phyloP scores from a whole-genome alignment of 2,888 invertebrate genomes.

The Trachelus tabidus region DNA sequence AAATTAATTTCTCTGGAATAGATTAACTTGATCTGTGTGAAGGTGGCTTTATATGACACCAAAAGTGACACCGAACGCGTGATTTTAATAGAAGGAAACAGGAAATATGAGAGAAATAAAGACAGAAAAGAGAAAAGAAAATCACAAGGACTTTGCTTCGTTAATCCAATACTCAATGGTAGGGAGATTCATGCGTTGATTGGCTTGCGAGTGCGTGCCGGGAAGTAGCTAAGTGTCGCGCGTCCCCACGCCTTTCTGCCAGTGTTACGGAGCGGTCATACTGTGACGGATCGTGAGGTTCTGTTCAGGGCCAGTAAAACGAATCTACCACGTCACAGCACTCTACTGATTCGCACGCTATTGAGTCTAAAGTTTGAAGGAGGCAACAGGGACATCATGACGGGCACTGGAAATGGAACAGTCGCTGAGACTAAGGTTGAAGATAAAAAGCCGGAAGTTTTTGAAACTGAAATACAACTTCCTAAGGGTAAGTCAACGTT shows the following conservation, averaged over 20 bases:
- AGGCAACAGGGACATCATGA: conserved; percentile 14
- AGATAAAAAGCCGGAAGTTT: conserved; percentile 39
- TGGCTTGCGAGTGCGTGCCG: conserved; percentile 47
- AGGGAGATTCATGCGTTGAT: conserved; percentile 33
- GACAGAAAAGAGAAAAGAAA: background rate
- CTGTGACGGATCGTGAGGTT: conserved; percentile 14
- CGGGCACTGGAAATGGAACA: conserved; percentile 49
- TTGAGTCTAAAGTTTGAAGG: background rate
- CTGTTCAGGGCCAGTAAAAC: conserved; percentile 2
- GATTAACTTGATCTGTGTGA: background rate
- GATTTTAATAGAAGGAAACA: background rate
- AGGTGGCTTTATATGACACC: background rate
- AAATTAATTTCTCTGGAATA: background rate
- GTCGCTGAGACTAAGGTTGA: conserved; percentile 41
- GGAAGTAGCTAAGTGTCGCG: conserved; percentile 50
- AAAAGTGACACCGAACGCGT: background rate
- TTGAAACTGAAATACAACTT: conserved; percentile 39
- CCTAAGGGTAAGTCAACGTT: conserved; percentile 41
- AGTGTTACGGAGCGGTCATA: conserved; percentile 45
- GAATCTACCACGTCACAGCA: conserved; percentile 5
- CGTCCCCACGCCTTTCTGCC: conserved; percentile 43
- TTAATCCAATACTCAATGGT: conserved; percentile 4
- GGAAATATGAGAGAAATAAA: background rate
- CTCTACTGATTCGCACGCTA: background rate
- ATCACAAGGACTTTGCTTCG: background rate